Percentiles rank a stretch among this genome's conserved stretches.
Evolutionary conservation across 2,888 invertebrate species (phyloP).

Genomic region (Megamerina dolium): DNA sequence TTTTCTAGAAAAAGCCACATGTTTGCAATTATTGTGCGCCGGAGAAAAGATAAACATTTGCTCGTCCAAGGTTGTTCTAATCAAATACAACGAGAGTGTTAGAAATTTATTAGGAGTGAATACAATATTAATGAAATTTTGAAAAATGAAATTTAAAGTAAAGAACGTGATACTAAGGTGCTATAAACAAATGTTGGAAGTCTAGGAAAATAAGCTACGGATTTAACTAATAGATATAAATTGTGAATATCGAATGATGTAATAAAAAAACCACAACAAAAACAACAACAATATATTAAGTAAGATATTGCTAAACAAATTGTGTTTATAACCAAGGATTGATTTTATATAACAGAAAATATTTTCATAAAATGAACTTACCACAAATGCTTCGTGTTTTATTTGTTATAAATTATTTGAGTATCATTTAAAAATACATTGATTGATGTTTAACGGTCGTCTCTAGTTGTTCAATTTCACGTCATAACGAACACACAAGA

Average conservation of each 20-base stretch:
- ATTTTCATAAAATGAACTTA: conserved; percentile 18
- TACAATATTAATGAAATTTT: conserved; percentile 64
- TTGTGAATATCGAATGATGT: no score
- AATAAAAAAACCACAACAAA: no score
- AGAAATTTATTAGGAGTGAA: conserved; percentile 76
- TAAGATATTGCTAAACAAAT: no score
- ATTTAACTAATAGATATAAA: no score
- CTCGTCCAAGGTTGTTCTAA: conserved; percentile 73
- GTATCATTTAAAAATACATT: no score
- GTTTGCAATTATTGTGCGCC: conserved; percentile 70
- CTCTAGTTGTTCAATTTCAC: no score
- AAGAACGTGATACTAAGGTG: conserved; percentile 42
- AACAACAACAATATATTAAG: no score
- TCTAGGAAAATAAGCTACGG: conserved; percentile 15
- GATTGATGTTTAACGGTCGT: no score
- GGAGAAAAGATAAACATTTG: conserved; percentile 75
- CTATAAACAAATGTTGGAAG: conserved; percentile 29
- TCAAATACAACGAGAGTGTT: conserved; percentile 79
- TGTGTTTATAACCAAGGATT: conserved; percentile 19
- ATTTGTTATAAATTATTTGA: no score
- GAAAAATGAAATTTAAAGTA: conserved; percentile 31
- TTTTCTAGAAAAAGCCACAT: conserved; percentile 73
- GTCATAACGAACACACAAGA: no score
- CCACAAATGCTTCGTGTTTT: no score
- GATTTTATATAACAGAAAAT: conserved; percentile 16